Evolutionary conservation across 2,113 vertebrate species (phyloP).

Genomic region (Conger conger): DNA sequence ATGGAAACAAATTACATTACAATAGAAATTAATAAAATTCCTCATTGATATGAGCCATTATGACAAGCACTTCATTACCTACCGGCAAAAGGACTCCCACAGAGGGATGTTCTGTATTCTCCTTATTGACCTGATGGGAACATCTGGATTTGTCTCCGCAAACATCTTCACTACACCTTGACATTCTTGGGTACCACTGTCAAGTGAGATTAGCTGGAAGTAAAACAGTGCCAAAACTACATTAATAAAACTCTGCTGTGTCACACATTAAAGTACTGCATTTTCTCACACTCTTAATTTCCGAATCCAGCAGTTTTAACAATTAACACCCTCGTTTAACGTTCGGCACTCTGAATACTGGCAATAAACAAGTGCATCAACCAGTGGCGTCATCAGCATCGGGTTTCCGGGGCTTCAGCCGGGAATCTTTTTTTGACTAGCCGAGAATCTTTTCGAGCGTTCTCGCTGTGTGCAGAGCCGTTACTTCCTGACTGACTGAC

Average conservation of each 20-base stretch:
- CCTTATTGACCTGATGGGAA: constrained; percentile 87
- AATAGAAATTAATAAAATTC: neutral
- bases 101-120: constrained; percentile 94
- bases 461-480: too few species aligned
- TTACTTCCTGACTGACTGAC: too few species aligned
- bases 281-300: too few species aligned
- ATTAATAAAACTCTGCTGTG: neutral
- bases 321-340: too few species aligned
- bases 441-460: too few species aligned
- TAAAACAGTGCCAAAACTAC: neutral
- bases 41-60: neutral
- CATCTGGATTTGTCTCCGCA: constrained; percentile 84
- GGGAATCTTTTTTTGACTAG: too few species aligned
- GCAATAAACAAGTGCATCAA: too few species aligned
- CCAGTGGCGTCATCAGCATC: too few species aligned
- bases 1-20: too few species aligned
- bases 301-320: too few species aligned
- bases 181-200: constrained; percentile 88
- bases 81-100: constrained; percentile 98
- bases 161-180: constrained; percentile 87
- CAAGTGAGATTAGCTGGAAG: constrained; percentile 72
- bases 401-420: too few species aligned
- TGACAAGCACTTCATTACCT: constrained; percentile 24
- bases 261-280: neutral
- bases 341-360: too few species aligned